phyloP scores from a whole-genome alignment of 2,113 vertebrate species.

The Melanocharis versteri region DNA sequence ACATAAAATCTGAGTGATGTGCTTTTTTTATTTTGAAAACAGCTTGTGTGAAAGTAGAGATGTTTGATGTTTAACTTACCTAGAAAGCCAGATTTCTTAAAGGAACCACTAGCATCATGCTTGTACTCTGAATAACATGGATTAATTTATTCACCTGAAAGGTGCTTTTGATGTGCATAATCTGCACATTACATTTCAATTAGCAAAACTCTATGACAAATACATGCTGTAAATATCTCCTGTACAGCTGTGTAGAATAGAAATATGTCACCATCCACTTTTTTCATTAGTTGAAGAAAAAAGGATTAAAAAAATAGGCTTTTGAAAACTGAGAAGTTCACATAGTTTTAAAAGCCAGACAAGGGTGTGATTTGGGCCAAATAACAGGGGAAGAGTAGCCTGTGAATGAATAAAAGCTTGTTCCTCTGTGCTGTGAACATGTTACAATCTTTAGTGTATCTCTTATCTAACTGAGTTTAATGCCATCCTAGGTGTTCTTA shows the following conservation, averaged over 20 bases:
- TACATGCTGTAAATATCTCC: not conserved
- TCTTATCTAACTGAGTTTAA: conserved; percentile 21
- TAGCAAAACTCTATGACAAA: not conserved
- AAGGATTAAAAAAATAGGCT: not conserved
- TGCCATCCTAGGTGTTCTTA: not conserved
- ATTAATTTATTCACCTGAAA: not conserved
- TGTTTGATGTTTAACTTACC: not conserved
- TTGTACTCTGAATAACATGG: not conserved
- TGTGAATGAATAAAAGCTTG: not conserved
- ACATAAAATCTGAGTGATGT: not conserved
- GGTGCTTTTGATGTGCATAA: not conserved
- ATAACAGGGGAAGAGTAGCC: not conserved
- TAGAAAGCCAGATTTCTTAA: not conserved
- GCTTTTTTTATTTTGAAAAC: not conserved
- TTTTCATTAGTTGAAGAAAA: not conserved
- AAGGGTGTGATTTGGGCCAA: not conserved
- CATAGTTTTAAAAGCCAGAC: not conserved
- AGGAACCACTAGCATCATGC: not conserved
- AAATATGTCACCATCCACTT: not conserved
- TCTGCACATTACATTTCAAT: not conserved
- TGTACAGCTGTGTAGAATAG: not conserved
- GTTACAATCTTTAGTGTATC: not conserved
- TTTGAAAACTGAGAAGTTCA: not conserved
- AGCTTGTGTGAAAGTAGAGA: not conserved
- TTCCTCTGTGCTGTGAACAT: not conserved